These are phyloP conservation scores for Andrena fulva DNA, from an alignment of 2,888 invertebrate species.

Conservation along the genomic window DNA sequence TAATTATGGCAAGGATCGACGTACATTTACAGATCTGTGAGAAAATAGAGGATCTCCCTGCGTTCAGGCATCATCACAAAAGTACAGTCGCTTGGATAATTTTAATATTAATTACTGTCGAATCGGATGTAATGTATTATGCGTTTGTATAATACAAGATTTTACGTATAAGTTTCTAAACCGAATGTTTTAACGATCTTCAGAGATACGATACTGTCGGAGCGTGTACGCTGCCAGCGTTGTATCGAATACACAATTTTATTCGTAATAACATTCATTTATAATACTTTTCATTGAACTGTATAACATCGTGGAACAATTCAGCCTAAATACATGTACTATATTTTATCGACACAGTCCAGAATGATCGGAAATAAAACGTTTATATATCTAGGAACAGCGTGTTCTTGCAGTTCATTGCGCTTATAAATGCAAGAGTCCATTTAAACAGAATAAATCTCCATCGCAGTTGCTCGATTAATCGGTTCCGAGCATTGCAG, in stretches of 20 bases:
- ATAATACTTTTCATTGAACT: conserved; percentile 61
- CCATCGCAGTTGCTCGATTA: background rate
- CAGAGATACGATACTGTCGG: conserved; percentile 47
- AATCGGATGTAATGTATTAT: conserved; percentile 37
- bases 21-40: conserved; percentile 17
- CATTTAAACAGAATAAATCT: background rate
- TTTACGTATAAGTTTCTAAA: conserved; percentile 56
- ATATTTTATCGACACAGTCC: conserved; percentile 64
- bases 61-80: conserved; percentile 22
- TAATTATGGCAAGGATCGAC: conserved; percentile 9
- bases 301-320: conserved; percentile 64
- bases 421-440: background rate
- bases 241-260: conserved; percentile 54
- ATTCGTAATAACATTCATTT: conserved; percentile 52
- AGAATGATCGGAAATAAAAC: conserved; percentile 59
- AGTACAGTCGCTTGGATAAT: conserved; percentile 42
- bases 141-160: conserved; percentile 39
- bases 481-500: background rate
- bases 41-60: conserved; percentile 23
- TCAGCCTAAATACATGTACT: conserved; percentile 64
- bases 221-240: conserved; percentile 37
- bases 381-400: conserved; percentile 60
- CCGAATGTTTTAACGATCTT: conserved; percentile 49
- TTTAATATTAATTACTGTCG: conserved; percentile 50
- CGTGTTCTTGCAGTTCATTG: conserved; percentile 20